phyloP scores from a whole-genome alignment of 2,888 invertebrate genomes.

The Pseudoips prasinana region DNA sequence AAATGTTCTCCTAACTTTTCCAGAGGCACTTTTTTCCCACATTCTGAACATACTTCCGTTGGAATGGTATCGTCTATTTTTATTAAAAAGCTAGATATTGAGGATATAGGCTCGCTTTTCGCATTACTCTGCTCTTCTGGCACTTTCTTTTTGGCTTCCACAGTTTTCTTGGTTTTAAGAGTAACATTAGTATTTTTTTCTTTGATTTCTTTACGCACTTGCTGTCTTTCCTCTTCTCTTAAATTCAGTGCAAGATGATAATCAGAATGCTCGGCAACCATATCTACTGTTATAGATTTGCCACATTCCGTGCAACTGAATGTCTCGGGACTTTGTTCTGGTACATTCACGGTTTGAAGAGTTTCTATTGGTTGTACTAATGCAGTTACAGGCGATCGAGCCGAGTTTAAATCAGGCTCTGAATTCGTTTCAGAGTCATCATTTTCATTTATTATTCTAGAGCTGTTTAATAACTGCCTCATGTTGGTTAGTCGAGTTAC shows the following conservation, averaged over 20 bases:
- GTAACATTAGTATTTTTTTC: slow-evolving; percentile 27
- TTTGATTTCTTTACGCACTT: slow-evolving; percentile 46
- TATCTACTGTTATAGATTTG: slow-evolving; percentile 77
- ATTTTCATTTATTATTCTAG: slow-evolving; percentile 27
- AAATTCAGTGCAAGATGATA: slow-evolving; percentile 87
- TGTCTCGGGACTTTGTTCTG: slow-evolving; percentile 27
- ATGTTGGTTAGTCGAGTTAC: slow-evolving; percentile 54
- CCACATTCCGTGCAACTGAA: slow-evolving; percentile 85
- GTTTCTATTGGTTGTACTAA: no score
- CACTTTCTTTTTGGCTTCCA: slow-evolving; percentile 29
- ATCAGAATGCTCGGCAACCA: slow-evolving; percentile 86
- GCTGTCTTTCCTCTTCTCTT: slow-evolving; percentile 78
- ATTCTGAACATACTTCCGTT: slow-evolving; percentile 85
- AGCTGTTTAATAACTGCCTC: slow-evolving; percentile 54
- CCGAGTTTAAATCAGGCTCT: slow-evolving; percentile 20
- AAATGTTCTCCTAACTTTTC: slow-evolving; percentile 87
- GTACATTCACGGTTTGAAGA: neutral
- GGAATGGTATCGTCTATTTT: slow-evolving; percentile 60
- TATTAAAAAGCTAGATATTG: slow-evolving; percentile 68
- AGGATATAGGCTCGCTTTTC: slow-evolving; percentile 46
- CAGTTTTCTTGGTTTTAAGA: slow-evolving; percentile 14
- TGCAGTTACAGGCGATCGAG: slow-evolving; percentile 1
- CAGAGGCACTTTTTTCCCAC: slow-evolving; percentile 83
- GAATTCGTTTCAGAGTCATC: slow-evolving; percentile 16
- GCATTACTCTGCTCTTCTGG: slow-evolving; percentile 25